These are phyloP conservation scores for Himalopsyche anomala DNA, from an alignment of 2,888 invertebrate genomes.

Conservation along the genomic window DNA sequence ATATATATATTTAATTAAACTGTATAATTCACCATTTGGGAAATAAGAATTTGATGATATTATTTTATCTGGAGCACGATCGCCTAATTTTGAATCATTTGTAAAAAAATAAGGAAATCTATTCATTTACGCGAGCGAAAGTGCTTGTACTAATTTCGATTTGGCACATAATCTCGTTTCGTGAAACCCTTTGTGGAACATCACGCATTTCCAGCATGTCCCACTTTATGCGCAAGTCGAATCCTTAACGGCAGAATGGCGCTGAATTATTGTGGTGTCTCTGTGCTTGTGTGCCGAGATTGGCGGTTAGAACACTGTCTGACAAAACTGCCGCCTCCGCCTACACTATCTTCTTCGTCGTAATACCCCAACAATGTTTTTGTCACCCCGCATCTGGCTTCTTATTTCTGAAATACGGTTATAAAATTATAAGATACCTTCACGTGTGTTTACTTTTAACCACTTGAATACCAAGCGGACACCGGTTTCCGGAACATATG, in stretches of 20 bases:
- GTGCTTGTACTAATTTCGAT: not conserved
- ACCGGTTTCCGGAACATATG: no score
- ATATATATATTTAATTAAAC: no score
- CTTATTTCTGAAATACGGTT: no score
- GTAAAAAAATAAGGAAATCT: no score
- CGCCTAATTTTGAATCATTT: not conserved
- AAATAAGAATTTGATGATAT: not conserved
- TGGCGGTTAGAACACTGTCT: not conserved
- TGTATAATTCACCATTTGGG: no score
- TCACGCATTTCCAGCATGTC: not conserved
- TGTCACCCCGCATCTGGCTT: not conserved
- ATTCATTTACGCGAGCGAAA: no score
- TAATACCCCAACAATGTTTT: slow-evolving; percentile 1
- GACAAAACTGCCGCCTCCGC: slow-evolving; percentile 7
- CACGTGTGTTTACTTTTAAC: no score
- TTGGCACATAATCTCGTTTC: slow-evolving; percentile 14
- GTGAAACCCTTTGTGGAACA: slow-evolving; percentile 16
- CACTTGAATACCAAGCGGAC: no score
- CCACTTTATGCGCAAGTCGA: slow-evolving; percentile 11
- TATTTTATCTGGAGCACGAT: not conserved
- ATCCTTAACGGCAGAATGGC: slow-evolving; percentile 4
- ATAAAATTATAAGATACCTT: no score
- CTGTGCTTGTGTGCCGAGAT: slow-evolving; percentile 7
- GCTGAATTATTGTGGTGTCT: slow-evolving; percentile 15
- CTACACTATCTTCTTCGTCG: slow-evolving; percentile 10